Evolutionary conservation across 92 coral and sea anemone genomes (phyloP), one percentile per base, ranked within the genome.

Genomic region (Diadumene lineata): DNA sequence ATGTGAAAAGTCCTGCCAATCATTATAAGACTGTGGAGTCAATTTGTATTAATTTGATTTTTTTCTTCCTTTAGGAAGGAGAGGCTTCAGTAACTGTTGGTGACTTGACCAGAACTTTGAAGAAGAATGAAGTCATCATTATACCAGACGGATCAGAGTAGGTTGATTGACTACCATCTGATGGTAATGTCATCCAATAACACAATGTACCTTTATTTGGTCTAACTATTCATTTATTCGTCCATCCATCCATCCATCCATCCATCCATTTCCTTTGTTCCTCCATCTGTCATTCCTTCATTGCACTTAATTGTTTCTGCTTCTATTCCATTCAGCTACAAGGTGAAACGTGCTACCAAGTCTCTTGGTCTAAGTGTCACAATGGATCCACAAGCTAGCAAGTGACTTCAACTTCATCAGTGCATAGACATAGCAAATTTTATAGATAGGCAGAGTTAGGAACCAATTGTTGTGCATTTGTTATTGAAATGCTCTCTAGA

Each of bases 351-450:
- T 27, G 74, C 86, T 22, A 67, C 72, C 21, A 90, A 81, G 0
- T 91, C 97, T 10, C 61, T 88, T 53, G 93, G 93, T 19, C 11
- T 93, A 80, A 87, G 92, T 78, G 90, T 93, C 21, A 81, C 76
- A 15, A 90, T 93, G 96, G 97, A 93, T 63, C 97, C 98, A 21
- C 31, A 72, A 75, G 93, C 91, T 16, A 87, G 86, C 89, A 93
- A 88, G 76, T 60, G 34, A 80, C 68, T 55, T 63, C 38, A 33
- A 69, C 56, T 60, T 38, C 6, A 38, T 13, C 48, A 4, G 48
- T 6, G 48, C 48, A 4, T n/a, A n/a, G n/a, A n/a, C n/a, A n/a
- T n/a, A n/a, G n/a, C n/a, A n/a, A n/a, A n/a, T n/a, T n/a, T n/a
- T n/a, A n/a, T n/a, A n/a, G n/a, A n/a, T n/a, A n/a, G n/a, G n/a